Conservation (phyloP, 2,113 vertebrate genomes). For the Thermophis baileyi region DNA sequence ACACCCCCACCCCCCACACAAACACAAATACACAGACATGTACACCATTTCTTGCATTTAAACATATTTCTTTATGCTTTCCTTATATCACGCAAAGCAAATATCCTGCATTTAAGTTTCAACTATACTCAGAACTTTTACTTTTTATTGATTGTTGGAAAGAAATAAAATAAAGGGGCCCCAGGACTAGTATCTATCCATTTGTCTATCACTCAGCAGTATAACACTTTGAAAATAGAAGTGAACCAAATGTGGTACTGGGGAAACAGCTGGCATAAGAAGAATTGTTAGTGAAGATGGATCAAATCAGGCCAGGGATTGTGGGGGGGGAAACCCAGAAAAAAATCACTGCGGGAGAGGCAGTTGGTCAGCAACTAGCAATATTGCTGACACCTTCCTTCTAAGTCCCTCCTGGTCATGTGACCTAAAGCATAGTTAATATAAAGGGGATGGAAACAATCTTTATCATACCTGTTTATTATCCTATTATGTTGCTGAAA, state of each 20-base stretch:
- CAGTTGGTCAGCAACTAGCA: neutral
- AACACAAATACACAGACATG: neutral
- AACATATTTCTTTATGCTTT: neutral
- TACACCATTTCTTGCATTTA: neutral
- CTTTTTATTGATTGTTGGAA: neutral
- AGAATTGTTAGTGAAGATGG: neutral
- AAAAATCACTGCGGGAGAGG: neutral
- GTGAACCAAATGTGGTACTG: neutral
- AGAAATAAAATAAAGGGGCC: neutral
- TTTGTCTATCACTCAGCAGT: neutral
- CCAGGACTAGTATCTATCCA: neutral
- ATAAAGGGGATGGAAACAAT: neutral
- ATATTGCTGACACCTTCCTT: neutral
- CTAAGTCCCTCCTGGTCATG: neutral
- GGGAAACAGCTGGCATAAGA: neutral
- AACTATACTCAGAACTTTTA: slow-evolving; percentile 21
- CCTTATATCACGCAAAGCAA: neutral
- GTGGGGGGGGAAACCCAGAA: neutral
- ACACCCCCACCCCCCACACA: neutral
- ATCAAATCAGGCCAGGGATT: neutral
- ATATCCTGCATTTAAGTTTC: neutral
- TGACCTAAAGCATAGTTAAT: neutral
- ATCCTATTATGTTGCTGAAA: slow-evolving; percentile 13
- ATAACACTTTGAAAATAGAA: neutral
- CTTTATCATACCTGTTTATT: slow-evolving; percentile 17